phyloP scores from a whole-genome alignment of 2,113 vertebrate genomes.

The Caloenas nicobarica region DNA sequence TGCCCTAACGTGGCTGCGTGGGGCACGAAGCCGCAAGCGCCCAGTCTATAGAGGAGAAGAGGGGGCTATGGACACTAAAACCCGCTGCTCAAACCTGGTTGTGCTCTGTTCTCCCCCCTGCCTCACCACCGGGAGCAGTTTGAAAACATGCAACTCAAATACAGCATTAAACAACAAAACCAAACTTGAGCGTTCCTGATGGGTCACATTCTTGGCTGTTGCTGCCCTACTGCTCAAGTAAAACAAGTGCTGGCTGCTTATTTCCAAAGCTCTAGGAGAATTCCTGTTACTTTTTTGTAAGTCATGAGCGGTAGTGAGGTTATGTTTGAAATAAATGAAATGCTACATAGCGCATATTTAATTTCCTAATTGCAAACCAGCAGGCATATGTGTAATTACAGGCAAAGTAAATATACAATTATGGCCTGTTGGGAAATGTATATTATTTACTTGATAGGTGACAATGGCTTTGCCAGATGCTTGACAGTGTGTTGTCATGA shows the following conservation, averaged over 20 bases:
- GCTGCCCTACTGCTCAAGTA: not conserved
- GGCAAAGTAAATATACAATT: slow-evolving; percentile 69
- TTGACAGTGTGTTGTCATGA: slow-evolving; percentile 16
- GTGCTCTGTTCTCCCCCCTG: not conserved
- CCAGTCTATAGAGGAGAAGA: not conserved
- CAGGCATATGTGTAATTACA: slow-evolving; percentile 65
- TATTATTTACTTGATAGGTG: slow-evolving; percentile 55
- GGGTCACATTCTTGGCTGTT: not conserved
- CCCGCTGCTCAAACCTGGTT: not conserved
- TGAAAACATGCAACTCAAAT: not conserved
- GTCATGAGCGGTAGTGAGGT: not conserved
- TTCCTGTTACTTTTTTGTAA: not conserved
- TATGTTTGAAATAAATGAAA: not conserved
- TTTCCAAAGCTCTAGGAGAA: not conserved
- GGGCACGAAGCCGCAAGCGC: accelerated
- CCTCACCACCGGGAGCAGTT: not conserved
- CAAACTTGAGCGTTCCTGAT: not conserved
- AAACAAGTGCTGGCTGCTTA: not conserved
- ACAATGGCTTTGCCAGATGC: slow-evolving; percentile 56
- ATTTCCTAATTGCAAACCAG: slow-evolving; percentile 59
- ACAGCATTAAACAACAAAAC: not conserved
- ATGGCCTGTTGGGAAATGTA: slow-evolving; percentile 40
- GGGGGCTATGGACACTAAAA: not conserved
- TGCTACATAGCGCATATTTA: not conserved
- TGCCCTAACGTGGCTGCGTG: accelerated